Base-by-base conservation (phyloP, 2,797 vertebrate species). In the Distichodus sexfasciatus region DNA sequence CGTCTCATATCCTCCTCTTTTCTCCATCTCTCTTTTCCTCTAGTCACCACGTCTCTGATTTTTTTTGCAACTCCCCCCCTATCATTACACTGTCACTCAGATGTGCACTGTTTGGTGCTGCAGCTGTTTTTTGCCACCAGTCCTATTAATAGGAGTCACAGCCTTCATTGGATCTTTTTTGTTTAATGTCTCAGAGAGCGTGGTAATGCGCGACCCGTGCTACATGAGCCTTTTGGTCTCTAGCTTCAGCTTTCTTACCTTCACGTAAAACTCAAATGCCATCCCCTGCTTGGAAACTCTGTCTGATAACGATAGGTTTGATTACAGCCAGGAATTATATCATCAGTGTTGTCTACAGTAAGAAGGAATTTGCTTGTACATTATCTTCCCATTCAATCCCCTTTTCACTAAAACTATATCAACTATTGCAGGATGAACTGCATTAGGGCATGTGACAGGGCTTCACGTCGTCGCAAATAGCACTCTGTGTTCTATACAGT, bases 71-170 rank as follows among this genome's bases (percentile, higher is more conserved):
- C 54, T 50, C 50, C 46, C 41, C n/a, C 72, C 76, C 82, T 78
- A 79, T 84, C 78, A 88, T 91, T 90, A 88, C 76, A 82, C 81
- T 83, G 85, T 90, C 83, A 88, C 71, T 87, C 72, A 77, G 75
- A 86, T 84, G 73, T 85, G 84, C 76, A 74, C 81, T 81, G 71
- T 86, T 85, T 83, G 80, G 74, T 79, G 80, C 74, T 89, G 88
- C 90, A 90, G 89, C 87, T 91, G 90, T 85, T 90, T 85, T 83
- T 83, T 80, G 82, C 83, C 82, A 87, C 83, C 78, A 81, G 83
- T 79, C 87, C 87, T 90, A 90, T 89, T 89, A 88, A 88, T 88
- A 89, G 83, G 87, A 89, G 78, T 78, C 80, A 81, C 79, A 80
- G 77, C 71, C 35, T 54, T 82, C 61, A 60, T 63, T 33, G 76